Percentiles rank a stretch among this genome's conserved stretches.
Evolutionary conservation across 2,113 vertebrate genomes (phyloP).

Genomic region (Columba livia): DNA sequence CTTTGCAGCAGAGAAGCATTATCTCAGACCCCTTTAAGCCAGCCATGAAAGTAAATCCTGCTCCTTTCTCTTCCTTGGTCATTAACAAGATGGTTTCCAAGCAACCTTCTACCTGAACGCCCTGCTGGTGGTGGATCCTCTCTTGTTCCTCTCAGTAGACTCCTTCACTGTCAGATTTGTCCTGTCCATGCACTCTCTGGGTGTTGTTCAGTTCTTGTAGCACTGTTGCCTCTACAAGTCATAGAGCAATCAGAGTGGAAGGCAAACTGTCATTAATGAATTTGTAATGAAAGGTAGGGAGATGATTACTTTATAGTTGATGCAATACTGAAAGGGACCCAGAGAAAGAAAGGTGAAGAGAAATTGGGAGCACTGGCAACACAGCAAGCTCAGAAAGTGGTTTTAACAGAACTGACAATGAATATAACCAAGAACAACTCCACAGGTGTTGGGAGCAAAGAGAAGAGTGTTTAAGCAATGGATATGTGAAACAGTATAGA

Average conservation of each 20-base stretch:
- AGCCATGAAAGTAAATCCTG: neutral
- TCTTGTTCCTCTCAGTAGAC: accelerated
- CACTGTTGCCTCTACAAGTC: neutral
- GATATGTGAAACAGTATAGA: neutral
- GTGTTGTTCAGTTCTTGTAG: neutral
- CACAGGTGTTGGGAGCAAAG: neutral
- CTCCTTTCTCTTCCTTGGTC: neutral
- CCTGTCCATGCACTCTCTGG: neutral
- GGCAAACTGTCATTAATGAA: neutral
- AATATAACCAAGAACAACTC: neutral
- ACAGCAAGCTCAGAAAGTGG: neutral
- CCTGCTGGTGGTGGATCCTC: accelerated
- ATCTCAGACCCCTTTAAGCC: neutral
- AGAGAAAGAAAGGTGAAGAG: neutral
- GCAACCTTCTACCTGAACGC: accelerated
- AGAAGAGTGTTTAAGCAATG: neutral
- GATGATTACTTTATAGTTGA: neutral
- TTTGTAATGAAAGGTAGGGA: accelerated
- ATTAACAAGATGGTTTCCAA: neutral
- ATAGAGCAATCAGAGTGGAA: neutral
- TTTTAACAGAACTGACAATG: neutral
- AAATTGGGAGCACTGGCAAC: neutral
- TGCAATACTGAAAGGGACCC: neutral
- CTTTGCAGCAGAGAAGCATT: neutral
- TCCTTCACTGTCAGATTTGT: neutral